Evolutionary conservation across 2,797 vertebrate genomes (phyloP).

Genomic region (Chiloscyllium punctatum): DNA sequence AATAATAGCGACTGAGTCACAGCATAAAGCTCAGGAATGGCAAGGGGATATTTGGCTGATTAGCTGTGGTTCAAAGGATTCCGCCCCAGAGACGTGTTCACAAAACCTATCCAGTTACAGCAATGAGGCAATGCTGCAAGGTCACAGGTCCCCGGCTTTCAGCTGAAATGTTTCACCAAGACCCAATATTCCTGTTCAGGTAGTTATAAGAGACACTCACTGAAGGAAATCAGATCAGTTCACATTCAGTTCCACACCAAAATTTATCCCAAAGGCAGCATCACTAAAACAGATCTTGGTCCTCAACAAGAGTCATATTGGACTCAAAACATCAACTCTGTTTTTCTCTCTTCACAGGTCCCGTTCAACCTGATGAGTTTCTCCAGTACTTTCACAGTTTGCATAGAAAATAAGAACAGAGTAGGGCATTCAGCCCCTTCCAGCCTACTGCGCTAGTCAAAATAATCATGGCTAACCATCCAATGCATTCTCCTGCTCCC

Average conservation of each 20-base stretch:
- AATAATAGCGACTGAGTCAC: not conserved
- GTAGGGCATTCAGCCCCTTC: no score
- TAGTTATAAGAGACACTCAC: not conserved
- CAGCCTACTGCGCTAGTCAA: no score
- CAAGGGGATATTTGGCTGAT: not conserved
- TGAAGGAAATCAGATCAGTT: not conserved
- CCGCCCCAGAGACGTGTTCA: not conserved
- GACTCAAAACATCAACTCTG: no score
- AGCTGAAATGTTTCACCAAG: not conserved
- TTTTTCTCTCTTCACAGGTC: no score
- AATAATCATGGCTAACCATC: no score
- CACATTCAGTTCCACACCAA: not conserved
- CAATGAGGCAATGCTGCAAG: not conserved
- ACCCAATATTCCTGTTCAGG: not conserved
- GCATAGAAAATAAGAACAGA: no score
- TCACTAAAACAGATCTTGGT: not conserved
- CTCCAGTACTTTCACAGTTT: no score
- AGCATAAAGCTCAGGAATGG: not conserved
- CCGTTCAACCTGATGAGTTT: no score
- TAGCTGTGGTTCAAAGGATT: not conserved
- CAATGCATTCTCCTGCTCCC: no score
- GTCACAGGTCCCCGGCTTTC: not conserved
- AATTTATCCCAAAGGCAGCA: not conserved
- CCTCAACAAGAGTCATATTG: no score
- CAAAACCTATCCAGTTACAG: not conserved